A percentile compares a stretch with the other conserved stretches of the same genome.
Conservation (phyloP, 2,888 invertebrate genomes). For the Branchipolynoe longqiensis region DNA sequence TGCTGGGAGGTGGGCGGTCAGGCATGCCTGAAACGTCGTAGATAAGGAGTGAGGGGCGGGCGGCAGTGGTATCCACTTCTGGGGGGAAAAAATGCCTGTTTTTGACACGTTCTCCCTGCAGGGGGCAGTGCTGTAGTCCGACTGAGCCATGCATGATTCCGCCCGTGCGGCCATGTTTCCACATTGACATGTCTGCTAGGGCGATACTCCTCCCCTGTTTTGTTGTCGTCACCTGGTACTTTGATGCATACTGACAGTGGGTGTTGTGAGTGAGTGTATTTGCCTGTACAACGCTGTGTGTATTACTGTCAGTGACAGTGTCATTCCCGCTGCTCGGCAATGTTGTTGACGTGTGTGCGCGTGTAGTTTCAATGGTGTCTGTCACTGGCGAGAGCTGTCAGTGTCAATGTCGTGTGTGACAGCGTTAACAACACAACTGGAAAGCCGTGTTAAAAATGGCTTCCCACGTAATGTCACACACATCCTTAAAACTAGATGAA, state of each 20-base stretch:
- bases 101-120: conserved; percentile 9
- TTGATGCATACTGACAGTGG: too few species aligned
- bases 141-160: conserved; percentile 25
- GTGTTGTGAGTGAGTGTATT: too few species aligned
- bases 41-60: neutral
- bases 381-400: too few species aligned
- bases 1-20: neutral
- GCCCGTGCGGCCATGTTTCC: neutral
- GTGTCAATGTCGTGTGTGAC: too few species aligned
- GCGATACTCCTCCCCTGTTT: neutral
- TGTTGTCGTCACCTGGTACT: too few species aligned
- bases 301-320: too few species aligned
- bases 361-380: too few species aligned
- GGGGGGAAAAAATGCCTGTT: conserved; percentile 6
- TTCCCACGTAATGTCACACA: too few species aligned
- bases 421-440: neutral
- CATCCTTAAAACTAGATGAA: too few species aligned
- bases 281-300: too few species aligned
- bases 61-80: neutral
- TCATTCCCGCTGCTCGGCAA: too few species aligned
- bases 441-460: conserved; percentile 29
- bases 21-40: neutral
- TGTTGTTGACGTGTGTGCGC: too few species aligned
- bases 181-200: neutral
- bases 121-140: conserved; percentile 32